These are phyloP conservation scores for Nesidiocoris tenuis DNA, from an alignment of 2,888 invertebrate species.

Conservation along the genomic window DNA sequence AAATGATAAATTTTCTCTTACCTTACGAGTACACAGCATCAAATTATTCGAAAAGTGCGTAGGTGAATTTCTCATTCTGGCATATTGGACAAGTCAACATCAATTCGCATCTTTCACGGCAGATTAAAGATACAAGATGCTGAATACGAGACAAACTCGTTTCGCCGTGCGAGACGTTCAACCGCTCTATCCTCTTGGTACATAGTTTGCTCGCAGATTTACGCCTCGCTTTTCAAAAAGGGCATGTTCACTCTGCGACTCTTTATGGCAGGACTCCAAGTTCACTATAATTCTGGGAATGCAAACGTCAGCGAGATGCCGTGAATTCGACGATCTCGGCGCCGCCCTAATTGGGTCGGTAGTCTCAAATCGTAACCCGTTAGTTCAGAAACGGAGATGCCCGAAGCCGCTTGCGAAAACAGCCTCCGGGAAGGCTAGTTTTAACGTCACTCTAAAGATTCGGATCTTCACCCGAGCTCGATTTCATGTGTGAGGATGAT, in stretches of 20 bases:
- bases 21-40: no score
- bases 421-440: background rate
- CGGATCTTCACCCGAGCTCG: background rate
- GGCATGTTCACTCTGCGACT: background rate
- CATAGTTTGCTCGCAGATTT: no score
- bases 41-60: no score
- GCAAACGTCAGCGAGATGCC: no score
- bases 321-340: background rate
- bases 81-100: no score
- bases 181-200: no score
- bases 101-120: no score
- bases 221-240: background rate
- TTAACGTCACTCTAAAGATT: background rate
- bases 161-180: no score
- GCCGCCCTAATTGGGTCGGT: background rate
- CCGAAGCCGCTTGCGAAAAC: background rate
- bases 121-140: no score
- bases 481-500: background rate
- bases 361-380: background rate
- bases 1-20: no score
- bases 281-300: background rate
- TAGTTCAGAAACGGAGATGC: background rate
- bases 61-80: no score
- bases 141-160: no score
- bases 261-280: background rate